Conservation (phyloP, 2,888 invertebrate genomes). For the Eupithecia subumbrata region DNA sequence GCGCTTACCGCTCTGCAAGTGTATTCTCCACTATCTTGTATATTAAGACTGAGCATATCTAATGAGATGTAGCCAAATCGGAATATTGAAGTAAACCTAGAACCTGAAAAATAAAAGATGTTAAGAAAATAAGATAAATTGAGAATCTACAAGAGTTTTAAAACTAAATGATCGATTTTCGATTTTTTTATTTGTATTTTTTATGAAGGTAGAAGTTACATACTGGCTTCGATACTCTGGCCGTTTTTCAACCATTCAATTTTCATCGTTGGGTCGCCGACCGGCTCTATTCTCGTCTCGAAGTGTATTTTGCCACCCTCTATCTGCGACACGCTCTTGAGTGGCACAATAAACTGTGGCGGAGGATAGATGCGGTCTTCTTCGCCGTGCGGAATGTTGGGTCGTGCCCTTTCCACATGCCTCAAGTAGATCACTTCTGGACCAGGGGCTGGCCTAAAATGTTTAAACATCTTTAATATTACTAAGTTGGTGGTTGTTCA, state of each 20-base stretch:
- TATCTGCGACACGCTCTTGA: slow-evolving; percentile 90
- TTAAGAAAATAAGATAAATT: neutral
- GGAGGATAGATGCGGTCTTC: slow-evolving; percentile 95
- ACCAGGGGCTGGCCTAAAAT: slow-evolving; percentile 91
- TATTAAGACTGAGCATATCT: slow-evolving; percentile 93
- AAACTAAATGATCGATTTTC: neutral
- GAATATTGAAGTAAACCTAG: slow-evolving; percentile 96
- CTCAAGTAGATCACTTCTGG: slow-evolving; percentile 97
- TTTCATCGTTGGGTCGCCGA: slow-evolving; percentile 97
- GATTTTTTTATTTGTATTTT: slow-evolving; percentile 4
- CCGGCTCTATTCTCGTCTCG: slow-evolving; percentile 98
- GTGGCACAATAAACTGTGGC: slow-evolving; percentile 95
- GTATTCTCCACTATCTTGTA: slow-evolving; percentile 95
- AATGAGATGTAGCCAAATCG: slow-evolving; percentile 99
- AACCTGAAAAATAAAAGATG: slow-evolving; percentile 85
- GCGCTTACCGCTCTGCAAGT: slow-evolving; percentile 94
- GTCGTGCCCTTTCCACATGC: slow-evolving; percentile 95
- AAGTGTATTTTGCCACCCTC: slow-evolving; percentile 98
- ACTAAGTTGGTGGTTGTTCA: neutral
- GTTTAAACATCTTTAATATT: slow-evolving; percentile 8
- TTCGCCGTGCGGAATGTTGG: slow-evolving; percentile 90
- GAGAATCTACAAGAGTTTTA: neutral
- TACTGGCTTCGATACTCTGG: slow-evolving; percentile 95
- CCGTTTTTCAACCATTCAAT: slow-evolving; percentile 98
- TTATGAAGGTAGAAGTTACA: slow-evolving; percentile 62